Percentiles rank a stretch among this genome's conserved stretches.
These are phyloP conservation scores for Dicentrarchus labrax DNA, from an alignment of 2,113 vertebrate species.

Conservation along the genomic window DNA sequence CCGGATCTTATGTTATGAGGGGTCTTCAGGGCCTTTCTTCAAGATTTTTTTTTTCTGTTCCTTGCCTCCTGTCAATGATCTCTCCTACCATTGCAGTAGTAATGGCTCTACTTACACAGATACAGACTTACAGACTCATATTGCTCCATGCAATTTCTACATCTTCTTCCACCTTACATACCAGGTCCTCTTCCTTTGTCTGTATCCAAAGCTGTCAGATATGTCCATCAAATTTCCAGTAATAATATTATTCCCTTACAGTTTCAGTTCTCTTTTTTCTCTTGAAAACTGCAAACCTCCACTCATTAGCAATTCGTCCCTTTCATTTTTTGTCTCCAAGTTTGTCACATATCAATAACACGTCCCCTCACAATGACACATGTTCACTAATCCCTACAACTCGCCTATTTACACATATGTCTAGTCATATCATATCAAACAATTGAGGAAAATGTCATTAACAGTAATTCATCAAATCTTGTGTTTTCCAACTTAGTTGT, in stretches of 20 bases:
- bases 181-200: neutral
- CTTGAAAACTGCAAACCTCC: neutral
- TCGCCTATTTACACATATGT: neutral
- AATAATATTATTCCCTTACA: neutral
- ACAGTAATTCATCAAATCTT: neutral
- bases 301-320: neutral
- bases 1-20: neutral
- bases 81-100: neutral
- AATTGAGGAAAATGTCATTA: neutral
- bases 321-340: neutral
- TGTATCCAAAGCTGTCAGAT: neutral
- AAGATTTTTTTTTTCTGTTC: neutral
- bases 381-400: neutral
- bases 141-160: neutral
- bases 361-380: neutral
- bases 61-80: neutral
- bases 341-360: neutral
- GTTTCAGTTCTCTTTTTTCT: neutral
- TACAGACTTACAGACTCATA: neutral
- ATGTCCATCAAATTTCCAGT: neutral
- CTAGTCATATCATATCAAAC: neutral
- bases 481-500: neutral
- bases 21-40: neutral
- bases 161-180: neutral
- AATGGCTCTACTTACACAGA: no score